Evolutionary conservation across 2,113 vertebrate species (phyloP).

Genomic region (Aegypius monachus): DNA sequence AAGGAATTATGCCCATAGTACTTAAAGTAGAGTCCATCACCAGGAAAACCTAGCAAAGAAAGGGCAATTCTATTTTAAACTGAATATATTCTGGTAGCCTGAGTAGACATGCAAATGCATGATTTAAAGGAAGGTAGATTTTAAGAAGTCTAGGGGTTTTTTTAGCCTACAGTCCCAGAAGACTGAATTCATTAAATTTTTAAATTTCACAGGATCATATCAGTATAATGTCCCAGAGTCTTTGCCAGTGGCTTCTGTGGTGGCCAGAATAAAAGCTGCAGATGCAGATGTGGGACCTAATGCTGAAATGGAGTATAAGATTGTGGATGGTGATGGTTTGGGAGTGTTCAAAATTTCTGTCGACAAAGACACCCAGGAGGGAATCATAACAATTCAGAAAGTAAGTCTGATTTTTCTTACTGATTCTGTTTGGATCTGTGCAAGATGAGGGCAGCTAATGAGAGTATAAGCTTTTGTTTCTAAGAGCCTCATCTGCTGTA

Average conservation of each 20-base stretch:
- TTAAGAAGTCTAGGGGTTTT: neutral
- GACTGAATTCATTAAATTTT: conserved; percentile 21
- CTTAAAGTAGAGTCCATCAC: neutral
- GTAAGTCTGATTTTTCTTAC: conserved; percentile 60
- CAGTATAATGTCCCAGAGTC: conserved; percentile 91
- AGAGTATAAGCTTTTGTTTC: neutral
- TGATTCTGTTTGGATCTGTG: neutral
- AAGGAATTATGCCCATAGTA: neutral
- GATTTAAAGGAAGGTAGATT: neutral
- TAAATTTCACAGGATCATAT: conserved; percentile 82
- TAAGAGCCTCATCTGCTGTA: neutral
- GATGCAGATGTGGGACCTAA: conserved; percentile 90
- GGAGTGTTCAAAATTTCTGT: conserved; percentile 89
- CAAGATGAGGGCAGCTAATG: neutral
- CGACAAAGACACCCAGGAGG: conserved; percentile 91
- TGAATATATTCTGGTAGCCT: neutral
- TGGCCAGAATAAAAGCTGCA: conserved; percentile 90
- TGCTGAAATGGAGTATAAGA: conserved; percentile 94
- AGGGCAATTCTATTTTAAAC: neutral
- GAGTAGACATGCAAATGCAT: neutral
- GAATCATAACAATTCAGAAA: conserved; percentile 89
- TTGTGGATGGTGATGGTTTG: conserved; percentile 88
- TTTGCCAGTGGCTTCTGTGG: conserved; percentile 84
- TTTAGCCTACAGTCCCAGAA: neutral
- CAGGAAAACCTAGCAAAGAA: neutral